Base-by-base conservation (phyloP, 2,888 invertebrate species). In the Orthosia cruda region DNA sequence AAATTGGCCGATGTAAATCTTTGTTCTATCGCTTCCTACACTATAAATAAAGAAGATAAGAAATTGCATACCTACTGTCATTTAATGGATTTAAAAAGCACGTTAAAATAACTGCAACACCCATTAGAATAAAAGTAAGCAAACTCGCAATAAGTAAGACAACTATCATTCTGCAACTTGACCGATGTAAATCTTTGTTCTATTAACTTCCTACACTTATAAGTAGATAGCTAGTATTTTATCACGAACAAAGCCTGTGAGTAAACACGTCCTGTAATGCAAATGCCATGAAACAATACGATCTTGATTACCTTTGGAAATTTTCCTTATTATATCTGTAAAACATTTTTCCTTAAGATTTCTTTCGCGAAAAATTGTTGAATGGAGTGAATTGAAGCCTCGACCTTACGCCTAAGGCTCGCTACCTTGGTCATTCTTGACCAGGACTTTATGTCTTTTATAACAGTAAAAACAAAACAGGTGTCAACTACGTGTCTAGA, bases 21-120 rank as follows among this genome's bases (percentile, higher is more conserved):
- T 86, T 86, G 73, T 83, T 86, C 70, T 58, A 76, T 65, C 18
- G 57, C 81, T 87, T 87, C 87, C 76, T 80, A 69, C 13, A 76
- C 32, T 32, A 32, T 7, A 7, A 32, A 7, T 32, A 32, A 0
- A 7, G 32, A 7, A 32, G 5, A 32, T 32, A 32, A 32, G 32
- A 32, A 45, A 15, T 45, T 16, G 23, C 9, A n/a, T 26, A 20
- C 0, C 15, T 20, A 5, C n/a, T 32, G 20, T n/a, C 2, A 45
- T n/a, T 4, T 26, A 58, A 3, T 32, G 7, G 15, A 45, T 52
- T 32, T 18, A 9, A 20, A 32, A 47, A 54, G 5, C 32, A 40
- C 4, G 3, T 40, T 68, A 16, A 66, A n/a, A 32, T 18, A 49
- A 55, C 32, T 49, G 15, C 23, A n/a, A 45, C 4, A 23, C 3